These are phyloP conservation scores for Teleiodes luculella DNA, from an alignment of 2,888 invertebrate genomes.

Conservation along the genomic window DNA sequence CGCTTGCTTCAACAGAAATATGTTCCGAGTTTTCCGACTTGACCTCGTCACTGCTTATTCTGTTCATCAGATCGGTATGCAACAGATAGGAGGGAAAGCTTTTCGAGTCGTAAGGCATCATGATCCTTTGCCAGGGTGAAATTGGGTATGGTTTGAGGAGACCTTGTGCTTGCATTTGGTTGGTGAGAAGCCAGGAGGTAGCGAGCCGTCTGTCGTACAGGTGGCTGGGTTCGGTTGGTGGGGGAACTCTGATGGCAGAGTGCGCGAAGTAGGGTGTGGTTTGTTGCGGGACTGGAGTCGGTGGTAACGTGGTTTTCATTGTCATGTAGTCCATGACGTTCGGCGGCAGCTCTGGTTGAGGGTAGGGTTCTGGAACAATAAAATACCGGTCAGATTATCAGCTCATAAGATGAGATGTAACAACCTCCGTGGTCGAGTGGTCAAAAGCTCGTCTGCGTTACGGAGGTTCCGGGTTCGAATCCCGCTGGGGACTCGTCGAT, in stretches of 20 bases:
- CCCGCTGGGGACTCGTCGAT: too few species aligned
- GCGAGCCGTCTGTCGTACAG: constrained; percentile 73
- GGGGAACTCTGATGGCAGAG: constrained; percentile 61
- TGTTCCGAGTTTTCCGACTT: constrained; percentile 68
- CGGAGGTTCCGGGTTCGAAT: too few species aligned
- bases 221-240: constrained; percentile 49
- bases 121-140: constrained; percentile 79
- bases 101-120: constrained; percentile 74
- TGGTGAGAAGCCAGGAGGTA: constrained; percentile 76
- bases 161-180: constrained; percentile 71
- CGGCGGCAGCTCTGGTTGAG: constrained; percentile 56
- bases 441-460: too few species aligned
- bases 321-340: constrained; percentile 72
- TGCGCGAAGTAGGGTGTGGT: constrained; percentile 65
- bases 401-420: too few species aligned
- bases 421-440: too few species aligned
- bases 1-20: constrained; percentile 78
- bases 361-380: constrained; percentile 57
- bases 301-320: constrained; percentile 53
- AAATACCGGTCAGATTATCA: not conserved
- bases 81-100: constrained; percentile 63
- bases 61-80: constrained; percentile 57
- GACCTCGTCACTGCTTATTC: constrained; percentile 61
- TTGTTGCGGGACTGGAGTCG: constrained; percentile 48
- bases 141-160: constrained; percentile 73